Conservation (phyloP, 2,113 vertebrate genomes). For the Apteryx mantelli region DNA sequence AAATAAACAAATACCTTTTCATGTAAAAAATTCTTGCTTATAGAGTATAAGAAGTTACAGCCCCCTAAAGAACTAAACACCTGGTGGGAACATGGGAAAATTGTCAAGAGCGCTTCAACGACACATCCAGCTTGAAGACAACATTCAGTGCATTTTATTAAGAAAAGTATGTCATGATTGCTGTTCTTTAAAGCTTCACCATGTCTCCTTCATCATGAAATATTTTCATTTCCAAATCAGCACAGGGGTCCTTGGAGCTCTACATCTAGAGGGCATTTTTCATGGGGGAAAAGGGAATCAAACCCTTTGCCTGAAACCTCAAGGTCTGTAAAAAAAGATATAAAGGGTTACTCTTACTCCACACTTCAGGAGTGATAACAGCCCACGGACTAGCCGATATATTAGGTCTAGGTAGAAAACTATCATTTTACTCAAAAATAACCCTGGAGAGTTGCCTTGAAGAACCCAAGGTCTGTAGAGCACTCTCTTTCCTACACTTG, state of each 20-base stretch:
- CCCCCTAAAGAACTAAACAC: neutral
- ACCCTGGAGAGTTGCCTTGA: neutral
- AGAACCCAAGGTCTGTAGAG: neutral
- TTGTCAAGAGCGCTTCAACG: neutral
- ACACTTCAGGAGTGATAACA: neutral
- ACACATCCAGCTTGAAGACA: neutral
- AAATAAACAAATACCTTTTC: neutral
- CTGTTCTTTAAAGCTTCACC: neutral
- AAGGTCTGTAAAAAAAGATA: neutral
- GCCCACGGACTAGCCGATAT: neutral
- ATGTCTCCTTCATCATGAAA: neutral
- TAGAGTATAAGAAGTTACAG: neutral
- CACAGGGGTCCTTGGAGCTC: neutral
- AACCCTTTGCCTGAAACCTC: neutral
- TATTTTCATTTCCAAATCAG: neutral
- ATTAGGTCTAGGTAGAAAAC: neutral
- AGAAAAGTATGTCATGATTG: neutral
- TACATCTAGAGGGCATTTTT: neutral
- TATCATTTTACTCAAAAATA: neutral
- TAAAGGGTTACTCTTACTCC: neutral
- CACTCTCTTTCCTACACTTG: neutral
- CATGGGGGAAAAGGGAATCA: neutral
- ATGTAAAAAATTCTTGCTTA: neutral
- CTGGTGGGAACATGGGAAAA: neutral
- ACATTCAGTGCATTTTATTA: neutral